These are phyloP conservation scores for Crax fasciolata DNA, from an alignment of 2,797 vertebrate species.

Conservation along the genomic window DNA sequence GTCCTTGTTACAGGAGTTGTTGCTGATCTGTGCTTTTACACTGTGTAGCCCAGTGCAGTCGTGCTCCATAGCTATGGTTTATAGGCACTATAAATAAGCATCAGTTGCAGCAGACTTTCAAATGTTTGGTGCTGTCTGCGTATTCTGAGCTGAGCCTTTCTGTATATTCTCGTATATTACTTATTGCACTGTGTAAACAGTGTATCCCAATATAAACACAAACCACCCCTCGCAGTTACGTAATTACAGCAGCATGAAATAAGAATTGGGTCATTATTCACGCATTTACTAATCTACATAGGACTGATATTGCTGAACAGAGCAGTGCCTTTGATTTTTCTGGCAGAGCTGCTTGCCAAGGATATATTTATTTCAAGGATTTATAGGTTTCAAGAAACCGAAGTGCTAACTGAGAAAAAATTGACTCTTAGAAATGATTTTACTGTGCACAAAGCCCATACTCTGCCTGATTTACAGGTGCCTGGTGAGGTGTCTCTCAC, in stretches of 20 bases:
- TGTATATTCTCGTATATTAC: not conserved
- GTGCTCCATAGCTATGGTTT: not conserved
- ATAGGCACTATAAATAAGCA: slow-evolving; percentile 37
- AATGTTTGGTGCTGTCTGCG: not conserved
- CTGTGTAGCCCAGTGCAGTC: not conserved
- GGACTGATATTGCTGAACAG: not conserved
- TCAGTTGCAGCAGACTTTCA: slow-evolving; percentile 20
- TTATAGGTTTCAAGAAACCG: not conserved
- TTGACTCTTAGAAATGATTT: not conserved
- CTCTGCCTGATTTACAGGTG: not conserved
- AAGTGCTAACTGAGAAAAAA: not conserved
- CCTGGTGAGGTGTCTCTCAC: too few relatives aligned
- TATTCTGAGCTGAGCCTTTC: not conserved
- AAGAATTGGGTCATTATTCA: not conserved
- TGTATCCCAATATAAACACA: not conserved
- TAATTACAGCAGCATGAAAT: not conserved
- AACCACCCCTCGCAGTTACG: not conserved
- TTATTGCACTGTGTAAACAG: not conserved
- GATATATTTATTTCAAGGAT: not conserved
- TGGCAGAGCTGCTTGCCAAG: not conserved
- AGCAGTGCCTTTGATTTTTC: not conserved
- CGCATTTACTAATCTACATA: not conserved
- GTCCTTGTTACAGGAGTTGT: not conserved
- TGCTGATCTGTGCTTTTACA: not conserved
- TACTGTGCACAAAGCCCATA: not conserved